A percentile compares a stretch with the other conserved stretches of the same genome.
These are phyloP conservation scores for Crax fasciolata DNA, from an alignment of 2,797 vertebrate genomes.

Conservation along the genomic window DNA sequence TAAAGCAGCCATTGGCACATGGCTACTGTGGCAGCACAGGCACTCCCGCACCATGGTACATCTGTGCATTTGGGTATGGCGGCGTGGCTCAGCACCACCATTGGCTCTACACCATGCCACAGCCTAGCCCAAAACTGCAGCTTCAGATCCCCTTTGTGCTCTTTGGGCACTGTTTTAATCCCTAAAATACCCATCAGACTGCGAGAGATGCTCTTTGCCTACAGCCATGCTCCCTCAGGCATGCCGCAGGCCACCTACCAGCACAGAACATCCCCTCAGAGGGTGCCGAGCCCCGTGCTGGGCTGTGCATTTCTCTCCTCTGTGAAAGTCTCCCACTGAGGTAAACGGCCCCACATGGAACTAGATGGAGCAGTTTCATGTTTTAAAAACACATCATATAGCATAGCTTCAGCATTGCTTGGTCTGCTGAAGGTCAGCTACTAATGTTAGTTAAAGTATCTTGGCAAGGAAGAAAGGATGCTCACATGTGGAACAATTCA, in stretches of 20 bases:
- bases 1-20: background rate
- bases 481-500: background rate
- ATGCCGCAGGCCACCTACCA: background rate
- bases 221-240: background rate
- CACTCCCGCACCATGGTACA: background rate
- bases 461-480: background rate
- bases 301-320: accelerated
- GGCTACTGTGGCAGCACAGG: accelerated
- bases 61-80: background rate
- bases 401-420: accelerated
- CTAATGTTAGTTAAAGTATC: background rate
- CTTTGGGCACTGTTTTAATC: background rate
- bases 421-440: background rate
- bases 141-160: background rate
- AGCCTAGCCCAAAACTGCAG: background rate
- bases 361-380: background rate
- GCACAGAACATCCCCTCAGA: background rate
- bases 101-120: background rate
- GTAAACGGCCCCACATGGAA: background rate
- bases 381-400: background rate
- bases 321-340: background rate
- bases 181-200: background rate
- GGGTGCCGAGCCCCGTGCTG: background rate
- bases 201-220: background rate
- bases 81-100: background rate